A percentile compares a stretch with the other conserved stretches of the same genome.
Conservation (phyloP, 2,113 vertebrate species). For the Mesitornis unicolor region DNA sequence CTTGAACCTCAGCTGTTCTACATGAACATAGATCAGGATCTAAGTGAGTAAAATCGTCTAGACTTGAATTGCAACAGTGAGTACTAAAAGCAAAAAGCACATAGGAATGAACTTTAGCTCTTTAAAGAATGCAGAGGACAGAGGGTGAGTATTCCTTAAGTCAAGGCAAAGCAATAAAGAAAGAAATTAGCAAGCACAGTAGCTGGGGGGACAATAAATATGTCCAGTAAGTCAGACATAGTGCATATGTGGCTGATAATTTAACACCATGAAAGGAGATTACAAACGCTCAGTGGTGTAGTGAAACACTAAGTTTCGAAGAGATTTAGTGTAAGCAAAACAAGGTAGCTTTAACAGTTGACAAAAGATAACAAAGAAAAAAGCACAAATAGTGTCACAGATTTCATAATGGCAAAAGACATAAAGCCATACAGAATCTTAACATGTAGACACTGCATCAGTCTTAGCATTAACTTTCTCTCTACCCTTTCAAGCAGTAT, state of each 20-base stretch:
- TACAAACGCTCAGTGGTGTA: not conserved
- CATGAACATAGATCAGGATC: not conserved
- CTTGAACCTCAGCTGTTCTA: not conserved
- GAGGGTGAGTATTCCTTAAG: not conserved
- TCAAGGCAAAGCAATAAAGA: slow-evolving; percentile 24
- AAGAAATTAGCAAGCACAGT: slow-evolving; percentile 36
- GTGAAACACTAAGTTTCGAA: not conserved
- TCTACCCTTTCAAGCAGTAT: not conserved
- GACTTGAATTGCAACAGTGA: not conserved
- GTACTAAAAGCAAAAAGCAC: not conserved
- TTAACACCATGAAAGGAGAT: slow-evolving; percentile 7
- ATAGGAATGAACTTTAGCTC: not conserved
- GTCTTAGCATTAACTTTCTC: not conserved
- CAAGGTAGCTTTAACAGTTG: not conserved
- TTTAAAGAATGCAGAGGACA: not conserved
- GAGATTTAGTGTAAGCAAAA: slow-evolving; percentile 23
- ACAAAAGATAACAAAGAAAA: not conserved
- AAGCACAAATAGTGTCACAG: not conserved
- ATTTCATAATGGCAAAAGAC: not conserved
- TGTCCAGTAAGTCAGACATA: not conserved
- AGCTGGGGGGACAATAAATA: slow-evolving; percentile 5
- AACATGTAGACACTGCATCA: not conserved
- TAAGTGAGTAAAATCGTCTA: not conserved
- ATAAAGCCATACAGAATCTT: not conserved
- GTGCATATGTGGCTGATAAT: slow-evolving; percentile 16